phyloP scores from a whole-genome alignment of 2,888 invertebrate genomes.

The Acanthacorydalis orientalis region DNA sequence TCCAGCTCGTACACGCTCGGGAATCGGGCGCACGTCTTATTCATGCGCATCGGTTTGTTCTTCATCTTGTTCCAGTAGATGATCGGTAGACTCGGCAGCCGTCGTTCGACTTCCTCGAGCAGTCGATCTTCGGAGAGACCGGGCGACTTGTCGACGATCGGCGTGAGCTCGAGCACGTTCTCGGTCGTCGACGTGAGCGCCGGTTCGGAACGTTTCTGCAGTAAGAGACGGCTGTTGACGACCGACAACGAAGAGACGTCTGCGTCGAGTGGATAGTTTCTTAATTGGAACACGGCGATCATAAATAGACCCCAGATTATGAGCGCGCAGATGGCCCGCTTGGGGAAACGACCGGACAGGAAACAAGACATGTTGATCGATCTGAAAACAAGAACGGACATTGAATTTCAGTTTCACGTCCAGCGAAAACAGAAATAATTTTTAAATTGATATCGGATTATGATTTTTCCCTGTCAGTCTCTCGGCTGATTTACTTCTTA shows the following conservation, averaged over 20 bases:
- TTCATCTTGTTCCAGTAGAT: constrained; percentile 73
- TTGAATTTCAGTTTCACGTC: too few species aligned
- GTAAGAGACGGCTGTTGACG: constrained; percentile 29
- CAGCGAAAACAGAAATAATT: too few species aligned
- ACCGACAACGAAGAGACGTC: constrained; percentile 16
- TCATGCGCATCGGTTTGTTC: constrained; percentile 51
- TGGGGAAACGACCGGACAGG: neutral
- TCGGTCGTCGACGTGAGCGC: constrained; percentile 23
- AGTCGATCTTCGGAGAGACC: constrained; percentile 54
- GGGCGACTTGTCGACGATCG: constrained; percentile 40
- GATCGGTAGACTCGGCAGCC: constrained; percentile 70
- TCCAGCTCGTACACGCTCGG: constrained; percentile 81
- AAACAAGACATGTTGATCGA: neutral
- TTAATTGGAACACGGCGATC: constrained; percentile 22
- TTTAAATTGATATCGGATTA: too few species aligned
- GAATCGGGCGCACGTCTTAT: constrained; percentile 65
- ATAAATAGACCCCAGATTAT: constrained; percentile 4
- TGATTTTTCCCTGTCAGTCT: too few species aligned
- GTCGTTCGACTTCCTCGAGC: constrained; percentile 59
- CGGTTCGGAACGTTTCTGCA: constrained; percentile 28
- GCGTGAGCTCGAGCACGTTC: constrained; percentile 31
- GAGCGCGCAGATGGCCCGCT: constrained; percentile 1
- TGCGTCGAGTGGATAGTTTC: constrained; percentile 22
- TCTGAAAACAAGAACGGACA: neutral
- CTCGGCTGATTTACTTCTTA: too few species aligned